These are phyloP conservation scores for Apis mellifera DNA, from an alignment of 1,140 invertebrate genomes.

Conservation along the genomic window Amel_HAv3.1 CM009937.2:13755501-13756000, in stretches of 20 bases:
- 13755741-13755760: constrained; percentile 46
- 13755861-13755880: constrained; percentile 91
- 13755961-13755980: constrained; percentile 64
- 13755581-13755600: not conserved
- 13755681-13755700: constrained; percentile 16
- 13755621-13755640: not conserved
- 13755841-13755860: constrained; percentile 82
- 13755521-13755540: not conserved
- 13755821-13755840: constrained; percentile 84
- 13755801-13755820: constrained; percentile 88
- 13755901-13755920: constrained; percentile 71
- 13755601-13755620: not conserved
- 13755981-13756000: constrained; percentile 87
- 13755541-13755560: not conserved
- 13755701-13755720: constrained; percentile 14
- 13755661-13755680: not conserved
- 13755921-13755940: not conserved
- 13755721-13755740: not conserved
- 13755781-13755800: constrained; percentile 83
- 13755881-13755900: constrained; percentile 88
- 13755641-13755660: not conserved
- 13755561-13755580: not conserved
- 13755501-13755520: not conserved
- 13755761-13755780: constrained; percentile 78
- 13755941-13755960: not conserved